A percentile compares a stretch with the other conserved stretches of the same genome.
Conservation (phyloP, 1,140 invertebrate genomes). For the Euwallacea similis region DNA sequence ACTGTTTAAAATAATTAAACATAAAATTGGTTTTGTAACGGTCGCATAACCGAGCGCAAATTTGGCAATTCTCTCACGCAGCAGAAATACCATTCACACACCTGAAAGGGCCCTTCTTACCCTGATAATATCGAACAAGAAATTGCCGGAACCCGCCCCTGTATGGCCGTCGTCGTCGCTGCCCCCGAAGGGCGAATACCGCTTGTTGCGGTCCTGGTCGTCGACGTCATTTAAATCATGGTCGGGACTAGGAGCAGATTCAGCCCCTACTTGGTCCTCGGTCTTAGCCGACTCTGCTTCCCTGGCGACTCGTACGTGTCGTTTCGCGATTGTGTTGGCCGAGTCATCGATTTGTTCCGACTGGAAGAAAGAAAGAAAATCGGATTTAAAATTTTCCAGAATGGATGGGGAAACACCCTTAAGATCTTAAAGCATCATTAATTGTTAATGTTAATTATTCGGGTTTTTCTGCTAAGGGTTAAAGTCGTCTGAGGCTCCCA, state of each 20-base stretch:
- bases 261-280: conserved; percentile 58
- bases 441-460: not conserved
- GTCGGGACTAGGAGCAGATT: conserved; percentile 57
- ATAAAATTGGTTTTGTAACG: no score
- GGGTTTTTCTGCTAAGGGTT: not conserved
- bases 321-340: conserved; percentile 57
- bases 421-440: not conserved
- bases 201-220: conserved; percentile 78
- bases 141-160: conserved; percentile 75
- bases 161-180: conserved; percentile 55
- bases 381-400: not conserved
- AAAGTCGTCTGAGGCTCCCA: not conserved
- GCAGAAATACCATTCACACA: no score
- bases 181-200: conserved; percentile 70
- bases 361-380: conserved; percentile 52
- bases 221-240: conserved; percentile 61
- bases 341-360: conserved; percentile 53
- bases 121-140: conserved; percentile 83
- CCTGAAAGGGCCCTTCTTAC: conserved; percentile 57
- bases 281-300: conserved; percentile 50
- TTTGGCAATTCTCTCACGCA: no score
- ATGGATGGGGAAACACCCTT: not conserved
- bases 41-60: no score
- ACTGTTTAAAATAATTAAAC: no score
- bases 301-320: conserved; percentile 51